Evolutionary conservation across 2,113 vertebrate species (phyloP).

Genomic region (Okapia johnstoni): DNA sequence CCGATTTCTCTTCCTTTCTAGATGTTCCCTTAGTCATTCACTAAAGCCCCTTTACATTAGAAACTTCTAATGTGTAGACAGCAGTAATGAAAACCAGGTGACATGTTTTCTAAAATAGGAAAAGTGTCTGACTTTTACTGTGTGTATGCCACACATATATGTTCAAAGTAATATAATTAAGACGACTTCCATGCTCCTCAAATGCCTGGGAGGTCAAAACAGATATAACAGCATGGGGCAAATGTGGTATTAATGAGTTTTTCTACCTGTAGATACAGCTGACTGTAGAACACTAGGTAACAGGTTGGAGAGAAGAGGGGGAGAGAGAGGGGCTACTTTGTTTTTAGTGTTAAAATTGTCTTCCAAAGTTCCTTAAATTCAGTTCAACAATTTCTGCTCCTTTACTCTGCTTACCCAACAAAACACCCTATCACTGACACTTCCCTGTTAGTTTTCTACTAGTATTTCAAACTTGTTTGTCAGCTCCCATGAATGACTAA

Average conservation of each 20-base stretch:
- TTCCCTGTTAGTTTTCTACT: not conserved
- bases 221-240: not conserved
- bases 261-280: not conserved
- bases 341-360: not conserved
- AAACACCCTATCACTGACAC: not conserved
- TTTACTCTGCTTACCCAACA: not conserved
- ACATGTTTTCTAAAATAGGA: conserved; percentile 5
- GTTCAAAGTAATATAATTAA: not conserved
- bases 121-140: not conserved
- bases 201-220: not conserved
- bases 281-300: not conserved
- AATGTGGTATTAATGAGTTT: not conserved
- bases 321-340: not conserved
- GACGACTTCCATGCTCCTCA: not conserved
- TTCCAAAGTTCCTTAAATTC: not conserved
- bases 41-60: not conserved
- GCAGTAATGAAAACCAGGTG: not conserved
- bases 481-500: not conserved
- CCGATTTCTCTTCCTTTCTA: conserved; percentile 18
- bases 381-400: not conserved
- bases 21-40: not conserved
- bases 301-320: not conserved
- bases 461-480: not conserved
- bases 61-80: not conserved
- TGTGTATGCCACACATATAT: not conserved